Evolutionary conservation across 2,113 vertebrate genomes (phyloP).

Genomic region (Phycodurus eques): DNA sequence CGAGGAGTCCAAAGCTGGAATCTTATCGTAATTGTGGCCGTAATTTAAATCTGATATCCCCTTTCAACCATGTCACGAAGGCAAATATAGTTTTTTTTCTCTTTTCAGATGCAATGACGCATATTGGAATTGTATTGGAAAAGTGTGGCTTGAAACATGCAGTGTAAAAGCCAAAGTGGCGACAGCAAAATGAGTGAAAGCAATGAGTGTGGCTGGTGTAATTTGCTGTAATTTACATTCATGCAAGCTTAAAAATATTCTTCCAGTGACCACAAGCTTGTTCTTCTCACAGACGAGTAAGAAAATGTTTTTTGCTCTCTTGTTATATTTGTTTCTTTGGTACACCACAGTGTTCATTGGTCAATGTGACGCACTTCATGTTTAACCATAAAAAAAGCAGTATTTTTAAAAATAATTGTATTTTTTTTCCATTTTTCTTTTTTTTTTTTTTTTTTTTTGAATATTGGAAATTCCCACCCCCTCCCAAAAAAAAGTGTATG

Average conservation of each 20-base stretch:
- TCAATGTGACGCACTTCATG: not conserved
- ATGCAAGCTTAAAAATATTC: not conserved
- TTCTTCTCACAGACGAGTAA: slow-evolving; percentile 45
- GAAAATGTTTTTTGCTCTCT: not conserved
- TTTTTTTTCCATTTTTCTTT: too few species aligned
- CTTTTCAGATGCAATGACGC: too few species aligned
- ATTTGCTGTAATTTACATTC: not conserved
- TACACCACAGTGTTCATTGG: not conserved
- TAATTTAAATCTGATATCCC: not conserved
- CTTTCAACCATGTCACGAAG: not conserved
- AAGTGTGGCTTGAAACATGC: not conserved
- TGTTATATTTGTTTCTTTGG: not conserved
- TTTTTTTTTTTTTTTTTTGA: too few species aligned
- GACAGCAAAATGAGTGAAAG: not conserved
- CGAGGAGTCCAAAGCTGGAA: not conserved
- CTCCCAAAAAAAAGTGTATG: too few species aligned
- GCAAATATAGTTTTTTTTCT: too few species aligned
- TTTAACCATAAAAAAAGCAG: not conserved
- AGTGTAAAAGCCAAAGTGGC: not conserved
- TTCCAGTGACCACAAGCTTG: slow-evolving; percentile 37
- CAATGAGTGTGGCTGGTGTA: not conserved
- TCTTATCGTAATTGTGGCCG: not conserved
- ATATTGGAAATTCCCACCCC: too few species aligned
- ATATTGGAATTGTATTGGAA: not conserved
- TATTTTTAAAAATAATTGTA: too few species aligned